phyloP scores from a whole-genome alignment of 2,797 vertebrate species.

The Avahi laniger region DNA sequence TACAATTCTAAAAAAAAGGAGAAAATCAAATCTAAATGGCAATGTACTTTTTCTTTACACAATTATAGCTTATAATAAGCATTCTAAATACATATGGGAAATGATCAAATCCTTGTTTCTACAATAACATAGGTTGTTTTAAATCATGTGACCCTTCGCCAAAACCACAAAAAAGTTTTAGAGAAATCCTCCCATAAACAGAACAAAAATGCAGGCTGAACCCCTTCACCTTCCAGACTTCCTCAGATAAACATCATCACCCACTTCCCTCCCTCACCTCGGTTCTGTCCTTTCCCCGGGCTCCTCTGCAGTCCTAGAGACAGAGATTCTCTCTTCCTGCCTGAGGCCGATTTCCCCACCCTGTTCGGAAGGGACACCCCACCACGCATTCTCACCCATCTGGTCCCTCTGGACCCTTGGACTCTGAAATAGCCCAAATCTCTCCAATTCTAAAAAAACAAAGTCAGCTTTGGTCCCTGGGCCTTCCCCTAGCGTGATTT shows the following conservation, averaged over 20 bases:
- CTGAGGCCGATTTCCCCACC: background rate
- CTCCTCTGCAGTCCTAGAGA: background rate
- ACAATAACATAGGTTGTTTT: background rate
- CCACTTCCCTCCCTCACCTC: rapidly evolving
- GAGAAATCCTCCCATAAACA: background rate
- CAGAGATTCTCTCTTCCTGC: background rate
- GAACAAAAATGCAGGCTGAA: background rate
- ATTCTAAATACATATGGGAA: background rate
- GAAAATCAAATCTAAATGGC: background rate
- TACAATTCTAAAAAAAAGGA: background rate
- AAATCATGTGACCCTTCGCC: background rate
- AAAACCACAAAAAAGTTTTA: background rate
- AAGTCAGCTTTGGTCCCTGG: background rate
- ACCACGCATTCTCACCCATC: background rate
- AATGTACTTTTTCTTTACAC: background rate
- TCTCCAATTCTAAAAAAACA: background rate
- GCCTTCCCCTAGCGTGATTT: no score
- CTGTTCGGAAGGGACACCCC: background rate
- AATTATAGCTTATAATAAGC: background rate
- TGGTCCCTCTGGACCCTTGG: no score
- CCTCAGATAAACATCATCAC: background rate
- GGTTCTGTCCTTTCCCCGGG: background rate
- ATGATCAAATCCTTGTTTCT: background rate
- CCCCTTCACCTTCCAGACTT: background rate
- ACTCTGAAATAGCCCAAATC: background rate